Conservation (phyloP, 1,140 invertebrate species). For the Drosophila subpulchrella region DNA sequence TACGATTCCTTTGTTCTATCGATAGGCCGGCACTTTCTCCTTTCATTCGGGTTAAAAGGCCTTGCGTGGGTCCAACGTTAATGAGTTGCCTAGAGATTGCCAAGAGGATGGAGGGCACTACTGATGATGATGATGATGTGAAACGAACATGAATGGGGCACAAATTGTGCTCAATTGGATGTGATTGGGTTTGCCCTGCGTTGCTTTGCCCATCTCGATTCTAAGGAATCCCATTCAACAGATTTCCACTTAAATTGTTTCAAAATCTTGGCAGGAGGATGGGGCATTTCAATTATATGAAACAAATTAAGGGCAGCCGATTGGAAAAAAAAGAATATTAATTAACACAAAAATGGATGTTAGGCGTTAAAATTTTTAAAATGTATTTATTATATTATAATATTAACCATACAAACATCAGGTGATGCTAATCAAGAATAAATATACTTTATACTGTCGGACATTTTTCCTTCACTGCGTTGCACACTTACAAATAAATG, state of each 20-base stretch:
- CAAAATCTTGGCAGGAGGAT: background rate
- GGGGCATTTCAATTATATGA: background rate
- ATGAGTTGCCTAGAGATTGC: slow-evolving; percentile 67
- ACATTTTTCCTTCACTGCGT: too few relatives aligned
- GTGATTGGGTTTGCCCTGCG: slow-evolving; percentile 40
- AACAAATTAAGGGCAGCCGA: slow-evolving; percentile 5
- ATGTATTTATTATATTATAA: too few relatives aligned
- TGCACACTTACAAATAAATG: too few relatives aligned
- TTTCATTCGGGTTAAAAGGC: slow-evolving; percentile 29
- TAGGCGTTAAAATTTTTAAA: too few relatives aligned
- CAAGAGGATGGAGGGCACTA: slow-evolving; percentile 4
- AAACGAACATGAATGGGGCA: slow-evolving; percentile 49
- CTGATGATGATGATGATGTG: slow-evolving; percentile 25
- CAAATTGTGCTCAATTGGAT: slow-evolving; percentile 53
- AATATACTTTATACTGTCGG: too few relatives aligned
- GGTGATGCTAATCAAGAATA: too few relatives aligned
- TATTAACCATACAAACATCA: too few relatives aligned
- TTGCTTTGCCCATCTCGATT: slow-evolving; percentile 8
- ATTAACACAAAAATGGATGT: background rate
- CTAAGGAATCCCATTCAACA: slow-evolving; percentile 23
- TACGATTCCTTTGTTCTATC: slow-evolving; percentile 52
- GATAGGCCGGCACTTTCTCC: slow-evolving; percentile 50
- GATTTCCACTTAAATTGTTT: slow-evolving; percentile 30
- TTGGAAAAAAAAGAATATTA: slow-evolving; percentile 10
- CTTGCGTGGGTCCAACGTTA: slow-evolving; percentile 49